Conservation (phyloP, 37 sponge, comb jelly and placozoan species). For the Eunapius fragilis region DNA sequence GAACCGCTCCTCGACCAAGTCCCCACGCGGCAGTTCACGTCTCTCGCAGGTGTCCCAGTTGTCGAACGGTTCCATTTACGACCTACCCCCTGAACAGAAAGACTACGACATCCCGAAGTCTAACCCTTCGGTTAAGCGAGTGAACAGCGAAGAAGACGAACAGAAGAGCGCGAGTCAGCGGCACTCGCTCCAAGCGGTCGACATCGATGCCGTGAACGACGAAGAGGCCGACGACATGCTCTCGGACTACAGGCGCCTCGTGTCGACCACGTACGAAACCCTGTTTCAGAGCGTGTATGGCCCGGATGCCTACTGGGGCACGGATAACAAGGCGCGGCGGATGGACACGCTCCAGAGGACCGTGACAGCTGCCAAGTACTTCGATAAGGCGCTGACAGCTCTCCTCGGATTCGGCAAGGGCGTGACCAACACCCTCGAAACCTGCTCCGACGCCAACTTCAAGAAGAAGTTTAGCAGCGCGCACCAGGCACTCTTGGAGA, state of each 20-base stretch:
- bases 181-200: conserved; percentile 21
- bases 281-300: conserved; percentile 66
- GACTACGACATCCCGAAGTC: conserved; percentile 59
- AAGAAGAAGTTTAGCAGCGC: conserved; percentile 55
- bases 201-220: conserved; percentile 43
- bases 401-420: conserved; percentile 71
- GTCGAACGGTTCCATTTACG: conserved; percentile 52
- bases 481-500: conserved; percentile 36
- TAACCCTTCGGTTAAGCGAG: not conserved
- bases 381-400: conserved; percentile 37
- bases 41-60: conserved; percentile 24
- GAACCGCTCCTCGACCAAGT: conserved; percentile 22
- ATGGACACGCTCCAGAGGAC: conserved; percentile 42
- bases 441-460: conserved; percentile 51
- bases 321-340: conserved; percentile 48
- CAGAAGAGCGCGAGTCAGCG: not conserved
- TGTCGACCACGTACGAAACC: conserved; percentile 37
- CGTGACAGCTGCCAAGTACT: conserved; percentile 28
- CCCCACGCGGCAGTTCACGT: not conserved
- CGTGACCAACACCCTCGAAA: conserved; percentile 45
- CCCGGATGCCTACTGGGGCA: conserved; percentile 69
- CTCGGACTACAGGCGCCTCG: conserved; percentile 6
- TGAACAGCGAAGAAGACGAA: conserved; percentile 29
- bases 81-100: conserved; percentile 52
- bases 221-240: conserved; percentile 67